These are phyloP conservation scores for Andrena cerasifolii DNA, from an alignment of 1,140 invertebrate genomes.

Conservation along the genomic window DNA sequence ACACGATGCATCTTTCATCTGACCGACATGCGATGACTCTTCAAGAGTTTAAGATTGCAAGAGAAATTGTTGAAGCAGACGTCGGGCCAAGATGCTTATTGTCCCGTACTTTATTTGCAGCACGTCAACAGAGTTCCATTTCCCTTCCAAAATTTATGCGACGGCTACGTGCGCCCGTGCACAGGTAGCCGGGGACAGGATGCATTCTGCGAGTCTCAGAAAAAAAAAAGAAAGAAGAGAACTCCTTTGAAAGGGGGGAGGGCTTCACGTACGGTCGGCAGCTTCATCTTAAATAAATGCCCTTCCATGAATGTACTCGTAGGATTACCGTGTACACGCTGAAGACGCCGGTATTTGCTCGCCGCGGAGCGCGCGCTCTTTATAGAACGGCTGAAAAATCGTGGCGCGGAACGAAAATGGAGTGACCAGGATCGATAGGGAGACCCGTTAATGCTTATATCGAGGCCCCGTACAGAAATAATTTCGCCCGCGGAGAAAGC, in stretches of 20 bases:
- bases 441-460: slow-evolving; percentile 32
- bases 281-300: slow-evolving; percentile 1
- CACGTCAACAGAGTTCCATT: background rate
- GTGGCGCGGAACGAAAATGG: slow-evolving; percentile 2
- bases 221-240: background rate
- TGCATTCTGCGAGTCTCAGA: background rate
- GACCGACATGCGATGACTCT: too few species aligned
- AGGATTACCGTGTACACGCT: background rate
- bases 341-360: background rate
- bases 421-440: slow-evolving; percentile 18
- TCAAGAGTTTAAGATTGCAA: too few species aligned
- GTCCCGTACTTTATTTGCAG: background rate
- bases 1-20: too few species aligned
- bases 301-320: background rate
- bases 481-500: background rate
- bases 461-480: slow-evolving; percentile 29
- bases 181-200: background rate
- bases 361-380: slow-evolving; percentile 5
- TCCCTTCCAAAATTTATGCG: background rate
- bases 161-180: background rate
- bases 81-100: background rate
- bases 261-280: background rate
- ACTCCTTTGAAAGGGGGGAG: background rate
- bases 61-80: background rate
- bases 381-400: background rate